Evolutionary conservation across 2,797 vertebrate genomes (phyloP).

Genomic region (Limosa lapponica): DNA sequence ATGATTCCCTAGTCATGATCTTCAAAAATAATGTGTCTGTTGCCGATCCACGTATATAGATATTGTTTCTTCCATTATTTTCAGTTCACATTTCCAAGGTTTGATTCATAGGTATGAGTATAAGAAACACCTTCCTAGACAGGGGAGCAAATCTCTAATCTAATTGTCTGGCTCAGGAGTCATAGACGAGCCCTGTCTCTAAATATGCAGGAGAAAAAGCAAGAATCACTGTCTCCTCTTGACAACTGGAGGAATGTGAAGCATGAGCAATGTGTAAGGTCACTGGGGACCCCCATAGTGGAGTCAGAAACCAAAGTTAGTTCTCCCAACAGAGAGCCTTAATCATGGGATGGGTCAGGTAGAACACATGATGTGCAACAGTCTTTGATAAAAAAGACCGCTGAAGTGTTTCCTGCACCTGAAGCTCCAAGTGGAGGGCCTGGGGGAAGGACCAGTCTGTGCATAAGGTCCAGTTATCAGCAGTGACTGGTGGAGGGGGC

Average conservation of each 20-base stretch:
- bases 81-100: neutral
- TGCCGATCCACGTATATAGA: accelerated
- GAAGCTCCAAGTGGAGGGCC: neutral
- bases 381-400: neutral
- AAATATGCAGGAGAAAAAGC: neutral
- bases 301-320: neutral
- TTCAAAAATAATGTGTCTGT: neutral
- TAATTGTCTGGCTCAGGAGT: neutral
- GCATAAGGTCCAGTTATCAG: neutral
- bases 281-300: accelerated
- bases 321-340: neutral
- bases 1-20: neutral
- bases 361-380: neutral
- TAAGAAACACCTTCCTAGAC: neutral
- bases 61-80: neutral
- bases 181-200: neutral
- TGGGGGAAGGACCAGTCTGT: neutral
- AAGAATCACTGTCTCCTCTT: neutral
- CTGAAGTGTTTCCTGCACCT: neutral
- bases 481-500: neutral
- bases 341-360: neutral
- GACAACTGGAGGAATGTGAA: accelerated
- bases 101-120: neutral
- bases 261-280: neutral
- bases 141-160: neutral